A percentile compares a stretch with the other conserved stretches of the same genome.
These are phyloP conservation scores for Malurus leucopterus DNA, from an alignment of 2,797 vertebrate species.

Conservation along the genomic window DNA sequence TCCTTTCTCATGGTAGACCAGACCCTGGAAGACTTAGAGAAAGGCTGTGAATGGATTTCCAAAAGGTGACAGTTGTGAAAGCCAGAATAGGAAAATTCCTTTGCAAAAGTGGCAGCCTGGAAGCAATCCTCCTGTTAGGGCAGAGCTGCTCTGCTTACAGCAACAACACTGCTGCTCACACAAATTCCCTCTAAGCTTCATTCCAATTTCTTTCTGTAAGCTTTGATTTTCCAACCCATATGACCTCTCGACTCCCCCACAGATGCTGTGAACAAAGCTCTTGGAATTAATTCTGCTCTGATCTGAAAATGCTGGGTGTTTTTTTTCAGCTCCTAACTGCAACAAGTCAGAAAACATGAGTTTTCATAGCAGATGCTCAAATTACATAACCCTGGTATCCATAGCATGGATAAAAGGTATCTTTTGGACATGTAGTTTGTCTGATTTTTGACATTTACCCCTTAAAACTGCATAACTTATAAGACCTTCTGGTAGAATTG, in stretches of 20 bases:
- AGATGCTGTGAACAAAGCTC: conserved; percentile 38
- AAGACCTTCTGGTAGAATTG: not conserved
- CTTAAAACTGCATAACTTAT: not conserved
- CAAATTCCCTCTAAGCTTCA: conserved; percentile 2
- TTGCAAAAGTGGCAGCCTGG: not conserved
- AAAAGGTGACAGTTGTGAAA: not conserved
- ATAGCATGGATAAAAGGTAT: not conserved
- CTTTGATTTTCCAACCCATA: not conserved
- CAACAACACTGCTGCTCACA: not conserved
- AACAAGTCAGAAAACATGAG: not conserved
- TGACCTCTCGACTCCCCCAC: not conserved
- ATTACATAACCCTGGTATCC: not conserved
- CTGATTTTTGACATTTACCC: not conserved
- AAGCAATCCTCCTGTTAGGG: not conserved
- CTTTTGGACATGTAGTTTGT: not conserved
- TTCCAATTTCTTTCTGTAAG: not conserved
- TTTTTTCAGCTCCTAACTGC: not conserved
- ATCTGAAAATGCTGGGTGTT: not conserved
- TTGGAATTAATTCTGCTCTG: conserved; percentile 13
- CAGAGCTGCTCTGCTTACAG: not conserved
- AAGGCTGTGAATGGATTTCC: not conserved
- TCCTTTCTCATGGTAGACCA: not conserved
- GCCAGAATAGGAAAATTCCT: not conserved
- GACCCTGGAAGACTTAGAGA: not conserved
- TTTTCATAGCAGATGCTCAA: not conserved